Base-by-base conservation (phyloP, 2,888 invertebrate species). In the Mesochorus sp. region DNA sequence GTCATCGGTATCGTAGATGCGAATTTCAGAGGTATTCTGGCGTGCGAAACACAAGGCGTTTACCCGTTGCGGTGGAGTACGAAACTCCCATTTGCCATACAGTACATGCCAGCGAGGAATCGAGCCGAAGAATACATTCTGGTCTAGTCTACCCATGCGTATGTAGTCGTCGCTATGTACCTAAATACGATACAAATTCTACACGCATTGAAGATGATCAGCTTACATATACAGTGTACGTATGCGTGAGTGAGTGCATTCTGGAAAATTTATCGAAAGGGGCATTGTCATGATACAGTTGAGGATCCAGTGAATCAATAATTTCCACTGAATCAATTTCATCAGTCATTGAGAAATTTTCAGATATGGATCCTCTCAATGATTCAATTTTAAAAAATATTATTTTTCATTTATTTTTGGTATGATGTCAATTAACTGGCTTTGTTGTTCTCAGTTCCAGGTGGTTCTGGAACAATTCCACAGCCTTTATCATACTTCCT, bases 21-120 rank as follows among this genome's bases (percentile, higher is more conserved):
- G 67, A 55, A 67, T 77, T 68, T 72, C 51, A 17, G 57, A 68
- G 67, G 57, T 39, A 62, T 57, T 68, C 55, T 57, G 3, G 37
- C 72, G 37, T 73, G 14, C 28, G 3, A 53, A 55, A 72, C 72
- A 67, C 66, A 55, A 61, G 44, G 55, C 67, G 44, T 72, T 72
- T 67, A 71, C 67, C 67, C 72, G 76, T 77, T n/a, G n/a, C n/a
- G n/a, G 72, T 19, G 61, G 53, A 44, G 55, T 28, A 39, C 61
- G 37, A 53, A 53, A 66, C 53, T 24, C 19, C 71, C 49, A 39
- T 59, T 74, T 57, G 42, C 67, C 51, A 24, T n/a, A 42, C 49
- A 42, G 57, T 47, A 71, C 66, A 37, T 37, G 53, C 14, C 47
- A 47, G 61, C 3, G 62, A 61, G 55, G 26, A 68, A 67, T 31